Evolutionary conservation across 2,797 vertebrate species (phyloP).

Genomic region (Myotis findleyi): DNA sequence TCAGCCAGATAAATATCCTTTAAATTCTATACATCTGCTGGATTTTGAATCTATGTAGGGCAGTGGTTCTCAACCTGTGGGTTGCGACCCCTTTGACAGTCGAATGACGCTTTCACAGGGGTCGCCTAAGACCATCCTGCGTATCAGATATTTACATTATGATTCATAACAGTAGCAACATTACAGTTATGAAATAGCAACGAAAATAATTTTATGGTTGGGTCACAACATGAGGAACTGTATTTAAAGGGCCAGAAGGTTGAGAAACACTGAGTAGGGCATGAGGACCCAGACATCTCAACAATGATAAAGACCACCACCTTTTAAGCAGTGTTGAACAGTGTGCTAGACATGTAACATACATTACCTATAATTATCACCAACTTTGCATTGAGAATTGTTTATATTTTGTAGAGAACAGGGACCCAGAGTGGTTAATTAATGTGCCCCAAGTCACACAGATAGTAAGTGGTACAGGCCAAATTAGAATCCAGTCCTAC

Average conservation of each 20-base stretch:
- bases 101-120: no score
- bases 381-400: background rate
- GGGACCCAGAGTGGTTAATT: background rate
- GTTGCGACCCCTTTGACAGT: no score
- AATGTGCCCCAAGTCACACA: background rate
- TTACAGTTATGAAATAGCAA: no score
- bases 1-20: background rate
- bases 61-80: no score
- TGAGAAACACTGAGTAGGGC: no score
- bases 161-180: no score
- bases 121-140: no score
- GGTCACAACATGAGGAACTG: no score
- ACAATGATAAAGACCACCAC: background rate
- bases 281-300: background rate
- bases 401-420: background rate
- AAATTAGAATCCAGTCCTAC: constrained; percentile 21
- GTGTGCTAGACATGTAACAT: background rate
- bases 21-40: background rate
- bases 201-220: no score
- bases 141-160: no score
- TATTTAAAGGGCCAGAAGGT: no score
- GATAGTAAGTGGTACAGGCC: background rate
- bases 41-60: background rate
- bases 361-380: background rate
- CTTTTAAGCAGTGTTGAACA: background rate